phyloP scores from a whole-genome alignment of 2,888 invertebrate species.

The Sarcophaga rosellei region DNA sequence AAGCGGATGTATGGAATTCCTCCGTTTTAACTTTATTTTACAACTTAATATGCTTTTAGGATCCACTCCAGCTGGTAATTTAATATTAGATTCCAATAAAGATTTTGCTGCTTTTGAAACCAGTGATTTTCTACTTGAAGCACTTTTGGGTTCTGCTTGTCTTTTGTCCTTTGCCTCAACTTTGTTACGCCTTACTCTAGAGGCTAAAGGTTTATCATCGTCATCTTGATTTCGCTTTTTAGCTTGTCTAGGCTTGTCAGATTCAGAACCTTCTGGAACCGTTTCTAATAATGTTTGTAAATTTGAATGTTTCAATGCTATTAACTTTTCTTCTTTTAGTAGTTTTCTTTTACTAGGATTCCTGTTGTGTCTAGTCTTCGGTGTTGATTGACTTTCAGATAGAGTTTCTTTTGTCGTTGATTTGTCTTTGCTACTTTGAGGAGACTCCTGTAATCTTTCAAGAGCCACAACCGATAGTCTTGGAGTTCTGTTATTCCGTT shows the following conservation, averaged over 20 bases:
- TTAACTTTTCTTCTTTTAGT: constrained; percentile 49
- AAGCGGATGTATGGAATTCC: constrained; percentile 70
- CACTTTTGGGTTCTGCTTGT: neutral
- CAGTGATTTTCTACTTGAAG: constrained; percentile 27
- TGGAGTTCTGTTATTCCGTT: constrained; percentile 83
- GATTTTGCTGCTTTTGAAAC: constrained; percentile 68
- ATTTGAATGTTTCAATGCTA: constrained; percentile 4
- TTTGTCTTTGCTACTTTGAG: constrained; percentile 62
- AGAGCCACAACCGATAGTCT: constrained; percentile 84
- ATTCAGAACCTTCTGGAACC: neutral
- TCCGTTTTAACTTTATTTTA: constrained; percentile 76
- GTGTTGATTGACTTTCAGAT: constrained; percentile 36
- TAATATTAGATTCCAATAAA: constrained; percentile 69
- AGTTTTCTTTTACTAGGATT: constrained; percentile 49
- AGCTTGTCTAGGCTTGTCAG: neutral
- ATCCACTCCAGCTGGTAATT: constrained; percentile 77
- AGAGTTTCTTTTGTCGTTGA: constrained; percentile 46
- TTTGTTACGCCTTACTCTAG: constrained; percentile 61
- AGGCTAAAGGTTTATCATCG: constrained; percentile 53
- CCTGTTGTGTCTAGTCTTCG: constrained; percentile 45
- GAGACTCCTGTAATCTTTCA: constrained; percentile 83
- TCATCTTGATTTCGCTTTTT: constrained; percentile 32
- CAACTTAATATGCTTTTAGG: constrained; percentile 78
- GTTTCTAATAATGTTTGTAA: neutral
- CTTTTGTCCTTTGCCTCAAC: constrained; percentile 18